These are phyloP conservation scores for Synergus umbraculus DNA, from an alignment of 2,888 invertebrate species.

Conservation along the genomic window DNA sequence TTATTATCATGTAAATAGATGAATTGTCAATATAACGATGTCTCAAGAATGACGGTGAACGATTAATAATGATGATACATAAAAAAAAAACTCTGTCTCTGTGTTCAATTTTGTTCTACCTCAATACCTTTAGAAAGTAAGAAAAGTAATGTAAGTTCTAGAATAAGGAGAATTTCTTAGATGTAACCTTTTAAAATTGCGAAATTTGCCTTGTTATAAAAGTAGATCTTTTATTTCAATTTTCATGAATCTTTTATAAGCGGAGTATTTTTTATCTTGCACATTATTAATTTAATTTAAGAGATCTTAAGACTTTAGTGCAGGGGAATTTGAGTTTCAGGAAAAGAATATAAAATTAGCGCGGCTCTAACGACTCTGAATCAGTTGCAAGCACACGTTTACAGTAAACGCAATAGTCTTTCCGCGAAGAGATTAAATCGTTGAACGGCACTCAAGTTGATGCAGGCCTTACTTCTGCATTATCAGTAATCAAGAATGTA, in stretches of 20 bases:
- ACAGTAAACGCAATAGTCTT: slow-evolving; percentile 34
- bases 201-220: not conserved
- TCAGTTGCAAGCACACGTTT: slow-evolving; percentile 32
- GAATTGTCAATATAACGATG: slow-evolving; percentile 74
- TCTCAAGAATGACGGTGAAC: slow-evolving; percentile 71
- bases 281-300: not conserved
- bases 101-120: slow-evolving; percentile 42
- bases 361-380: slow-evolving; percentile 14
- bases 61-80: slow-evolving; percentile 76
- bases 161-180: too few relatives aligned
- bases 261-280: not conserved
- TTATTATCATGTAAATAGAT: slow-evolving; percentile 61
- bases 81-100: slow-evolving; percentile 60
- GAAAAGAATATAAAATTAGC: slow-evolving; percentile 31
- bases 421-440: slow-evolving; percentile 36
- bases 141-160: not conserved
- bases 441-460: slow-evolving; percentile 1
- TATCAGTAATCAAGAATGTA: slow-evolving; percentile 35
- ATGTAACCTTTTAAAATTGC: too few relatives aligned
- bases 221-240: not conserved
- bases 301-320: not conserved
- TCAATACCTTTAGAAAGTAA: slow-evolving; percentile 37
- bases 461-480: slow-evolving; percentile 24
- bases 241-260: not conserved
- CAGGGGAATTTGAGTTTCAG: slow-evolving; percentile 32